Conservation (phyloP, 2,113 vertebrate species). For the Clarias macrocephalus region DNA sequence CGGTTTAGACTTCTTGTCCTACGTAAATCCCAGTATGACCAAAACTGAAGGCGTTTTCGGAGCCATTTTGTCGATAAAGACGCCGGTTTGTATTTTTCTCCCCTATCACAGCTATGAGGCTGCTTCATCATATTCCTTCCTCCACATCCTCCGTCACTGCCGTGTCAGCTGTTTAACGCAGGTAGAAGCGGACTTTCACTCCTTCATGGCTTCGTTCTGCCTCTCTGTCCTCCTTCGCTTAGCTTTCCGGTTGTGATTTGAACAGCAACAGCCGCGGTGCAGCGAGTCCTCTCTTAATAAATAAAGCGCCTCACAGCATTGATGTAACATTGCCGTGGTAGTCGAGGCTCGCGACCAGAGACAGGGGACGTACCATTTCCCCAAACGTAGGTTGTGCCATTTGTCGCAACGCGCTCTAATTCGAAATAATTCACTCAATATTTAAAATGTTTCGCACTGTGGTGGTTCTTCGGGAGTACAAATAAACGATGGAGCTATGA, state of each 20-base stretch:
- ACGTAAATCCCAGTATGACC: slow-evolving; percentile 56
- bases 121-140: slow-evolving; percentile 28
- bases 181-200: slow-evolving; percentile 24
- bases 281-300: background rate
- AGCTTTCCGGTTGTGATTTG: background rate
- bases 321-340: slow-evolving; percentile 54
- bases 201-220: slow-evolving; percentile 2
- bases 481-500: background rate
- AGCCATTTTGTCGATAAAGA: background rate
- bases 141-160: slow-evolving; percentile 46
- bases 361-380: slow-evolving; percentile 65
- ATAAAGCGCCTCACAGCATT: slow-evolving; percentile 54
- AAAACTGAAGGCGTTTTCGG: slow-evolving; percentile 15
- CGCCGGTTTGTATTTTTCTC: background rate
- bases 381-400: background rate
- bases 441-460: background rate
- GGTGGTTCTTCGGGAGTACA: too few relatives aligned
- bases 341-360: slow-evolving; percentile 64
- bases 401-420: background rate
- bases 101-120: slow-evolving; percentile 4
- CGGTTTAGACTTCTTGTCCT: background rate
- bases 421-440: too few relatives aligned
- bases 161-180: slow-evolving; percentile 48
- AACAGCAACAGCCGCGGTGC: background rate
- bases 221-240: background rate